phyloP scores from a whole-genome alignment of 2,888 invertebrate species.

The Smittia sp. region DNA sequence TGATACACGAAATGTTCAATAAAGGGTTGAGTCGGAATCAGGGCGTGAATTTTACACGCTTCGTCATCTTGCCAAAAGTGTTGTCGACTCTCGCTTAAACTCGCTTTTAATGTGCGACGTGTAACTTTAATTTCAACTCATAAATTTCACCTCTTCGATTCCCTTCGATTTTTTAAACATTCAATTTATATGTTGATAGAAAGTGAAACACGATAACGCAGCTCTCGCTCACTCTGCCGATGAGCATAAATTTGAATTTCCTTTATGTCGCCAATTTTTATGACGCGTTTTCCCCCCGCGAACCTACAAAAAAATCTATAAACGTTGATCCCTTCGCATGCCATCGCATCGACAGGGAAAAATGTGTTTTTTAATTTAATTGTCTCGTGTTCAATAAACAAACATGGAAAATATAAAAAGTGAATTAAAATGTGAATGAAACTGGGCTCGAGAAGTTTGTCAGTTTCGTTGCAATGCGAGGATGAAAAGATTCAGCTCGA shows the following conservation, averaged over 20 bases:
- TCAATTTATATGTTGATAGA: constrained; percentile 12
- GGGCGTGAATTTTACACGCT: constrained; percentile 33
- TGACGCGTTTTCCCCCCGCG: neutral
- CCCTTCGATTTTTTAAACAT: neutral
- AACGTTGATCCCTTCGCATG: neutral
- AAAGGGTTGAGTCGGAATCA: constrained; percentile 10
- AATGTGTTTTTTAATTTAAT: neutral
- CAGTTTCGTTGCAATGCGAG: no score
- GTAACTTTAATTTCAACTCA: neutral
- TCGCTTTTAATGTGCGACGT: neutral
- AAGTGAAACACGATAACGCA: neutral
- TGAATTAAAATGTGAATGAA: no score
- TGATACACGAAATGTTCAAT: neutral
- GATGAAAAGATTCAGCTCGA: no score
- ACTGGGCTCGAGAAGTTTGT: no score
- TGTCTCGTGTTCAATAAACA: neutral
- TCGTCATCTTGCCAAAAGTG: constrained; percentile 22
- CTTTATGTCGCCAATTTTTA: neutral
- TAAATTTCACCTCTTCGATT: neutral
- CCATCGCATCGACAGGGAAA: neutral
- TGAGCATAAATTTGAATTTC: constrained; percentile 1
- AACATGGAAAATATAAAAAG: no score
- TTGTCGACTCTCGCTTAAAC: neutral
- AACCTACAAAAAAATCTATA: neutral
- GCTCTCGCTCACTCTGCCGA: neutral